Evolutionary conservation across 2,888 invertebrate genomes (phyloP).

Genomic region (Malthinus seriepunctatus): DNA sequence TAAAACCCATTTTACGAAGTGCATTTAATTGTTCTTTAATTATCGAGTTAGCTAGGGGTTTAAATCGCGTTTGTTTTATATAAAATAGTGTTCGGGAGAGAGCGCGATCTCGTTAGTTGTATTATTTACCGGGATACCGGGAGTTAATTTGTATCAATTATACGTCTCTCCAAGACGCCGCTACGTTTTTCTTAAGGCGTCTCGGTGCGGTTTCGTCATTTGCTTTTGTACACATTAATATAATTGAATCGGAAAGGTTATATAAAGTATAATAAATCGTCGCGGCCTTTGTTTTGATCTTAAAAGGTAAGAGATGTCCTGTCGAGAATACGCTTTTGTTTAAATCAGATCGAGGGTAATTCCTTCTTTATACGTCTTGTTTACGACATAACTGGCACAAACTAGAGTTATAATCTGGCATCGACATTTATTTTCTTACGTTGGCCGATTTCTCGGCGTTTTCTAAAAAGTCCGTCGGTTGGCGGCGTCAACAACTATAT

Average conservation of each 20-base stretch:
- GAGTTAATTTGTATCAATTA: conserved; percentile 53
- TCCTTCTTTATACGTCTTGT: conserved; percentile 16
- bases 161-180: conserved; percentile 30
- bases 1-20: conserved; percentile 44
- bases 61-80: conserved; percentile 40
- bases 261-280: conserved; percentile 26
- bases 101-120: conserved; percentile 49
- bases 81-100: conserved; percentile 39
- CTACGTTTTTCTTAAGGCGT: conserved; percentile 20
- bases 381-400: conserved; percentile 8
- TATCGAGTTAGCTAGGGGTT: conserved; percentile 44
- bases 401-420: conserved; percentile 5
- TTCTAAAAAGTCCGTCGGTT: conserved; percentile 3
- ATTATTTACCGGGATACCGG: conserved; percentile 50
- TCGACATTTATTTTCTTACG: conserved; percentile 6
- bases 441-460: neutral
- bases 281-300: conserved; percentile 13
- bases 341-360: conserved; percentile 10
- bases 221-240: conserved; percentile 28
- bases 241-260: conserved; percentile 26
- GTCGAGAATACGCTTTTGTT: conserved; percentile 14
- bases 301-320: conserved; percentile 25
- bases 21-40: conserved; percentile 47
- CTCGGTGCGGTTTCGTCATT: conserved; percentile 31
- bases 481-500: neutral